phyloP scores from a whole-genome alignment of 64 coral and sea anemone genomes.

The Montipora foliosa region DNA sequence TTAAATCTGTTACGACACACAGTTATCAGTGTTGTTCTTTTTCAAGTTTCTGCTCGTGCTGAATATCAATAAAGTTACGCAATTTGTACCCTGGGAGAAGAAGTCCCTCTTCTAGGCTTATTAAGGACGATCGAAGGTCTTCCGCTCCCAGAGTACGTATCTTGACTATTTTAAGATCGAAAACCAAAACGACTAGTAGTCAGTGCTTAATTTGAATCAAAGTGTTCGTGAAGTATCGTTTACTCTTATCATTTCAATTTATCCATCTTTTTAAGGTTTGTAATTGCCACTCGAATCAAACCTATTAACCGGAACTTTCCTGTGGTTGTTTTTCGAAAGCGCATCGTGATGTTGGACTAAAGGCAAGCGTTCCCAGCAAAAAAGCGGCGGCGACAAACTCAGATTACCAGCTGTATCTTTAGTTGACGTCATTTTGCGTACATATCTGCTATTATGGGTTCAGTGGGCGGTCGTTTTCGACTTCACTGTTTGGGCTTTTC shows the following conservation, averaged over 20 bases:
- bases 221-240: background rate
- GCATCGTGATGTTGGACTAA: background rate
- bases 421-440: background rate
- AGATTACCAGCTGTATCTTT: background rate
- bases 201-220: too few relatives aligned
- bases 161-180: too few relatives aligned
- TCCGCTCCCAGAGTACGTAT: too few relatives aligned
- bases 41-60: too few relatives aligned
- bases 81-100: too few relatives aligned
- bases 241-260: background rate
- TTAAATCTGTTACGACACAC: too few relatives aligned
- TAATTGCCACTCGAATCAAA: background rate
- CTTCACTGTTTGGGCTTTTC: background rate
- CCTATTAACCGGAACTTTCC: background rate
- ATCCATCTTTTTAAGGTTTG: background rate
- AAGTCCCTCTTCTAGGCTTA: too few relatives aligned
- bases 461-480: background rate
- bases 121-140: too few relatives aligned
- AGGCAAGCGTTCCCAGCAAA: background rate
- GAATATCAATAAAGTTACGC: too few relatives aligned
- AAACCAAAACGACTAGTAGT: too few relatives aligned
- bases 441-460: background rate
- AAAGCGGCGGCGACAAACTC: background rate
- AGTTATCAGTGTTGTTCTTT: too few relatives aligned
- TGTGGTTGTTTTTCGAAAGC: background rate